phyloP scores from a whole-genome alignment of 2,888 invertebrate genomes.

The Maniola hyperantus region DNA sequence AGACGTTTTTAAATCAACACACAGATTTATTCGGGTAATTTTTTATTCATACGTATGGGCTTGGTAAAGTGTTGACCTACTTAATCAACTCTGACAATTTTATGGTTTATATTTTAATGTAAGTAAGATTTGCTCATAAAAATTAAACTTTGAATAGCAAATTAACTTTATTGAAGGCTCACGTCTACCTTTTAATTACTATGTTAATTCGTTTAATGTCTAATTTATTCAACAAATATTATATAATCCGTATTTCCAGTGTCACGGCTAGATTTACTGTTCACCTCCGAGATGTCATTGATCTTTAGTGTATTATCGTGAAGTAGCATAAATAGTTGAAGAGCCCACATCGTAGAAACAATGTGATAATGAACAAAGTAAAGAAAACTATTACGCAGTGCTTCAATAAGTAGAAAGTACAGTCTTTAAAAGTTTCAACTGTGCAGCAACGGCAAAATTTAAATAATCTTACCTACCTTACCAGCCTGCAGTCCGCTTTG shows the following conservation, averaged over 20 bases:
- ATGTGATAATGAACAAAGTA: too few species aligned
- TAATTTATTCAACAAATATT: conserved; percentile 44
- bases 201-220: conserved; percentile 33
- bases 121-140: conserved; percentile 14
- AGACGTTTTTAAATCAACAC: neutral
- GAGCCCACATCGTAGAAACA: conserved; percentile 6
- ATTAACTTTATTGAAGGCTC: conserved; percentile 26
- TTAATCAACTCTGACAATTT: conserved; percentile 12
- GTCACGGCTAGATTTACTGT: conserved; percentile 43
- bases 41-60: neutral
- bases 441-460: too few species aligned
- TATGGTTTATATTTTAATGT: conserved; percentile 11
- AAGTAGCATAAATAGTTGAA: conserved; percentile 1
- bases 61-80: conserved; percentile 11
- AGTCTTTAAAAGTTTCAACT: too few species aligned
- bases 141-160: conserved; percentile 19
- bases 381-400: too few species aligned
- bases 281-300: conserved; percentile 38
- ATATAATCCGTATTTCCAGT: conserved; percentile 43
- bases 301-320: conserved; percentile 27
- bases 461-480: too few species aligned
- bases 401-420: too few species aligned
- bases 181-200: conserved; percentile 24
- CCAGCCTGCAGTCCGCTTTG: too few species aligned
- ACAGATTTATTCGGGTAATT: neutral